Evolutionary conservation across 2,797 vertebrate genomes (phyloP), one percentile per base, ranked within the genome.

Genomic region (Macroramphosus scolopax): DNA sequence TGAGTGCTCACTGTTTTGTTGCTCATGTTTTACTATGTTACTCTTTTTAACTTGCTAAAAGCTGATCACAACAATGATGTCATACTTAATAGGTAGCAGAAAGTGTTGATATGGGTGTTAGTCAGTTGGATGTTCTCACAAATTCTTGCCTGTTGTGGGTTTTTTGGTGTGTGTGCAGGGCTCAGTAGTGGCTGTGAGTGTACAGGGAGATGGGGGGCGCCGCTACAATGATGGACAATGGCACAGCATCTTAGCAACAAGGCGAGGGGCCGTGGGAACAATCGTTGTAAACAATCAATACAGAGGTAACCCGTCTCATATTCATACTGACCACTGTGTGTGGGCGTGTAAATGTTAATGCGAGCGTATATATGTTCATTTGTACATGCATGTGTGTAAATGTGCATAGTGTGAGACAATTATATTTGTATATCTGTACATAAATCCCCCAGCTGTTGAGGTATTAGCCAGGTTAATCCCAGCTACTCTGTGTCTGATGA

Each of bases 161-260:
- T 5, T 65, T n/a, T n/a, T n/a, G n/a, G 17, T 59, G 47, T 67
- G 43, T 51, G 17, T 35, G 5, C 32, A 98, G 95, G 94, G 90
- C 39, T 95, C 93, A 45, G 83, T 89, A 0, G 91, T 95, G 77
- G 89, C 90, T 78, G 87, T 96, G 62, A 91, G 90, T 46, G 87
- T 91, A 36, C 56, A 82, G 50, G 89, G 91, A 67, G 94, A 97
- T 49, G 85, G 80, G 70, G 88, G 82, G 32, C 91, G 70, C 73
- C 75, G 51, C 41, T 94, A 94, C 56, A 92, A 84, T 25, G 94
- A 97, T 70, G 92, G 92, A 51, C 89, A 85, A 40, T 96, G 95
- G 94, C 95, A 96, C 71, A 87, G 89, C 60, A 68, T 97, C 73
- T 82, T 82, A 65, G 92, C 90, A 68, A 87, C 84, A 33, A 92